phyloP scores from a whole-genome alignment of 2,888 invertebrate genomes.

The Eustalomyia histrio region DNA sequence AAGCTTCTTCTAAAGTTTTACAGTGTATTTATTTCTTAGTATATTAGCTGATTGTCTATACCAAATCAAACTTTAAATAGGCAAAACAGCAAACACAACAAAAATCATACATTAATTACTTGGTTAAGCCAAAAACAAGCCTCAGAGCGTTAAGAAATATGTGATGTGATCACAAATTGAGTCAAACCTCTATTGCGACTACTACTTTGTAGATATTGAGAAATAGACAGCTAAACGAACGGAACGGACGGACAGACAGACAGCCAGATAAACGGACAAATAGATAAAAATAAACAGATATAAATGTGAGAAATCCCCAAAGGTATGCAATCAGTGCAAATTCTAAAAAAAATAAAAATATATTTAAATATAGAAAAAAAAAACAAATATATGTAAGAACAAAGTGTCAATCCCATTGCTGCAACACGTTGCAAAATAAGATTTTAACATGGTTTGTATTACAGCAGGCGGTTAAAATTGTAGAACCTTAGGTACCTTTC shows the following conservation, averaged over 20 bases:
- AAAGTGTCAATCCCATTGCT: conserved; percentile 66
- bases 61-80: conserved; percentile 35
- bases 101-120: conserved; percentile 63
- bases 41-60: conserved; percentile 38
- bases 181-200: conserved; percentile 45
- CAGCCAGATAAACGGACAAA: neutral
- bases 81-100: conserved; percentile 5
- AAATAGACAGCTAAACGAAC: conserved; percentile 26
- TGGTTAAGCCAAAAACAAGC: conserved; percentile 54
- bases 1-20: neutral
- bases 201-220: conserved; percentile 32
- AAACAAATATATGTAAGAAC: conserved; percentile 56
- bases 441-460: conserved; percentile 50
- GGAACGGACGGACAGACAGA: neutral
- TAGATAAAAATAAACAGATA: conserved; percentile 47
- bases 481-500: neutral
- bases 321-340: conserved; percentile 63
- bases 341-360: conserved; percentile 4
- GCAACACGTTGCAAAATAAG: conserved; percentile 63
- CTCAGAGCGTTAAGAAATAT: conserved; percentile 63
- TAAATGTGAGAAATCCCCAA: conserved; percentile 64
- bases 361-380: conserved; percentile 49
- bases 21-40: conserved; percentile 19
- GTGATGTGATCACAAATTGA: conserved; percentile 60
- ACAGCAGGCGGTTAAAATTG: conserved; percentile 50